Base-by-base conservation (phyloP, 2,797 vertebrate species). In the Fistularia commersonii region DNA sequence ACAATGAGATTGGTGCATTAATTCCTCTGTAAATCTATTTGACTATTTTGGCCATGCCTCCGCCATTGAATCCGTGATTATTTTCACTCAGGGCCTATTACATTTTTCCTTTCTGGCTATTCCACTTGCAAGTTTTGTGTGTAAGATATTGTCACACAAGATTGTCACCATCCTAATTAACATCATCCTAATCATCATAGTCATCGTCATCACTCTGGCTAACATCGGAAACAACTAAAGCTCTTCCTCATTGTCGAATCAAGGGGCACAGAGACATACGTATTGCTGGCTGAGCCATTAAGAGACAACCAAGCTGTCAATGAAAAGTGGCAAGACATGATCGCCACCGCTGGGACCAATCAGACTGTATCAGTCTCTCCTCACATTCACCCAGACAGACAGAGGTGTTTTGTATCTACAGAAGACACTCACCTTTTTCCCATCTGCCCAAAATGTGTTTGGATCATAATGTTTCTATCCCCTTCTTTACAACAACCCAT, bases 281-380 rank as follows among this genome's bases (percentile, higher is more conserved):
- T 23, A 4, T 23, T 23, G 23, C 23, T 23, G 23, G 57, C 55
- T 15, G 33, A 77, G 71, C 70, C 74, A 79, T 81, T 85, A 85
- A 79, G 74, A 76, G 75, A 84, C 39, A 67, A 59, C 66, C 66
- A 62, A 49, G 54, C 77, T 80, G 83, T 83, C 85, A 85, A 85
- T 84, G 81, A 81, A 82, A 86, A 83, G 76, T 87, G 82, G 81
- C 85, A 77, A 53, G 67, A 84, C 83, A 77, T 77, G 86, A 86
- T 82, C 75, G 66, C 69, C 60, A 54, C 85, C 86, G 84, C 83
- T 86, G 84, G 65, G 83, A 79, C 80, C 79, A 83, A 87, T 89
- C 83, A 87, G 73, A 71, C 37, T 1, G 51, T 34, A 87, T 88
- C 89, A 89, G 54, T 89, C 82, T 47, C n/a, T 23, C 23, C 62